These are phyloP conservation scores for Amphimallon solstitiale DNA, from an alignment of 2,888 invertebrate species.

Conservation along the genomic window DNA sequence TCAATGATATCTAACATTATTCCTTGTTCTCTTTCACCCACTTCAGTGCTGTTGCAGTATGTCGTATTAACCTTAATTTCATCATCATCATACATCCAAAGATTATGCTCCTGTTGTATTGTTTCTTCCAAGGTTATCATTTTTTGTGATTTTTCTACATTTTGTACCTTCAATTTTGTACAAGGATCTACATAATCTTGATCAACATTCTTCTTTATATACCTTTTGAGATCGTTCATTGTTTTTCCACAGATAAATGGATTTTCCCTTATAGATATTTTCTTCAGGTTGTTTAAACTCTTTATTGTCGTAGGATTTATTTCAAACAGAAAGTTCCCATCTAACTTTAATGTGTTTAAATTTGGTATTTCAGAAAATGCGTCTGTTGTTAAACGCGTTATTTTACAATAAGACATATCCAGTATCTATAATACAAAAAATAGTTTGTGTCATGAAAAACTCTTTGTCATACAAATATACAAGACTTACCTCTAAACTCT, in stretches of 20 bases:
- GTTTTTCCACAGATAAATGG: constrained; percentile 68
- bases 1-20: constrained; percentile 44
- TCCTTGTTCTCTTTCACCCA: constrained; percentile 41
- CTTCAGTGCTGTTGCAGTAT: constrained; percentile 37
- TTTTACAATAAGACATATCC: constrained; percentile 69
- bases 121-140: constrained; percentile 65
- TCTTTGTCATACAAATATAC: background rate
- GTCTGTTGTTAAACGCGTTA: constrained; percentile 66
- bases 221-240: constrained; percentile 62
- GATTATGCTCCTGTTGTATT: constrained; percentile 47
- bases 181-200: constrained; percentile 66
- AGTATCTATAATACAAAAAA: constrained; percentile 63
- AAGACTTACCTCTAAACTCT: constrained; percentile 64
- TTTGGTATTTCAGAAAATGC: constrained; percentile 68
- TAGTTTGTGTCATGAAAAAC: background rate
- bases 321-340: constrained; percentile 70
- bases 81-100: constrained; percentile 62
- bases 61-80: constrained; percentile 46
- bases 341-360: constrained; percentile 68
- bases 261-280: constrained; percentile 68
- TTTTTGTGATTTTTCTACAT: constrained; percentile 68
- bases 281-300: constrained; percentile 64
- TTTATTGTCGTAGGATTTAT: constrained; percentile 65
- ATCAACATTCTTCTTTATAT: constrained; percentile 59
- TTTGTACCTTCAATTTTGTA: constrained; percentile 46